Evolutionary conservation across 1,140 invertebrate species (phyloP), one percentile per base, ranked within the genome.

Genomic region (Idris sp.): DNA sequence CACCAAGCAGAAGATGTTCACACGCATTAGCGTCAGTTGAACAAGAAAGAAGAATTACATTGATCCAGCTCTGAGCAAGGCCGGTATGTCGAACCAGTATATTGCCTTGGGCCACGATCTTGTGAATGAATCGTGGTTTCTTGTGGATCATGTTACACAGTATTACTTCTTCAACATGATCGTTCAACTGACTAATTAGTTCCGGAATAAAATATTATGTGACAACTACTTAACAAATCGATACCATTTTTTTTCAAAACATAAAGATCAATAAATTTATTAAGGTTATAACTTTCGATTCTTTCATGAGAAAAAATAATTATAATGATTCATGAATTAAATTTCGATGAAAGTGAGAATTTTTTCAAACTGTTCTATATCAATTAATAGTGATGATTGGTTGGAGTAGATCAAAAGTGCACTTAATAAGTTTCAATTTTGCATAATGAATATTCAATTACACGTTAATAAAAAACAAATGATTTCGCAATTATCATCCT

Each of bases 31-130:
- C 19, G 31, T 38, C 18, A 25, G 53, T 56, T 38, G 35, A 38
- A 6, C 19, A 54, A 40, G 14, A 31, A 41, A 38, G 31, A 56
- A 43, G n/a, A n/a, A n/a, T n/a, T n/a, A n/a, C n/a, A n/a, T n/a
- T 49, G 59, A 61, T 18, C 54, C 54, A 41, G 81, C 83, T 81
- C 16, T 68, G 51, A 80, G 84, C 84, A 85, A 84, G 84, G 83
- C 68, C 81, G 80, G 48, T 44, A 59, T 46, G 19, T 41, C 74
- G 56, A 74, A 85, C 81, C 71, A 78, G 81, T n/a, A n/a, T 80
- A 72, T 79, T 48, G 83, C 83, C 76, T 44, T 26, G 33, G 81
- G 82, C 81, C 68, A 74, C 54, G 69, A 77, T 76, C 61, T 78
- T 26, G 65, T 83, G 80, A 84, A 83, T 84, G 83, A 83, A 80